Evolutionary conservation across 1,140 invertebrate species (phyloP), one percentile per base, ranked within the genome.

Genomic region (Bombus ignitus): DNA sequence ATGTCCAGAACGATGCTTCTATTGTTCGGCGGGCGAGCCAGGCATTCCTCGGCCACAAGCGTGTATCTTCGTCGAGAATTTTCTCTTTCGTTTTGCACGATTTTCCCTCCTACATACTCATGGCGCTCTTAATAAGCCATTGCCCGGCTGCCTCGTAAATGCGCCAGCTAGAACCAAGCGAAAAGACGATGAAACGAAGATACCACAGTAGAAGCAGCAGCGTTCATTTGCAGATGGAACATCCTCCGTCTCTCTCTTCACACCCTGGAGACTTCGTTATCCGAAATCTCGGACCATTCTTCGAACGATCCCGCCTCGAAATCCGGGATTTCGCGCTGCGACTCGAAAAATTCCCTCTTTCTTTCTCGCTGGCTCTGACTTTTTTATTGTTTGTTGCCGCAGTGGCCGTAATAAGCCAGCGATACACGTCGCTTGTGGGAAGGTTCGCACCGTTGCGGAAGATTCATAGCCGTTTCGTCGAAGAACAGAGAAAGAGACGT

Each of bases 401-500:
- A 9, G 76, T 9, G 35, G n/a, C 18, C 65, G 39, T 83, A 82
- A 86, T 83, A 86, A 86, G 85, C 80, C 85, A 71, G 71, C 62
- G n/a, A 72, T 57, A 65, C 68, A 25, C 18, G 82, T 78, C 62
- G 72, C 1, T 47, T 13, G 39, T 66, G 35, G n/a, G 18, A 75
- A 71, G 79, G n/a, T 22, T 37, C 42, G 57, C 72, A 32, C 5
- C 71, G 84, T 75, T 73, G 59, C 65, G 39, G 39, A 81, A 80
- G 84, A 84, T 76, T 59, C 53, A 76, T 18, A 44, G 53, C 47
- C 47, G 47, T 53, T 77, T 81, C 83, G 88, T 85, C 89, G 39
- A 42, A 18, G 32, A 47, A 68, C 37, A 35, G 10, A 39, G 8
- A 28, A 66, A 66, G 44, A 53, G 72, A 62, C 37, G 76, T 47